Base-by-base conservation (phyloP, 2,797 vertebrate genomes). In the Pantherophis vulpinus region DNA sequence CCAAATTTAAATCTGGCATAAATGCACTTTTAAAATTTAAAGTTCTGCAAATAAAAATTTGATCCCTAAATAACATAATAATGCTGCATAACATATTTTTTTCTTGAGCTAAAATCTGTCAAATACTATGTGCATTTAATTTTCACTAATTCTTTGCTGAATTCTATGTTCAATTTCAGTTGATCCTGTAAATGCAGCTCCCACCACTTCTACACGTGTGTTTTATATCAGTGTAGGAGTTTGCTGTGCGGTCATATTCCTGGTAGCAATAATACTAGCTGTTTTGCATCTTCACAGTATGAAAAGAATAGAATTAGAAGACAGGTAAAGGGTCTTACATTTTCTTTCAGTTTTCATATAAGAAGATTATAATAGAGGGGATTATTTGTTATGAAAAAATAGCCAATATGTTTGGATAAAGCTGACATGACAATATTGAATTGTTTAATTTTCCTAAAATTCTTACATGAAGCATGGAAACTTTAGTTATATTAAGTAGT, bases 211-310 rank as follows among this genome's bases (percentile, higher is more conserved):
- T 91, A 99, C 99, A 4, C 98, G 99, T 59, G 99, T 99, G 94
- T 99, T 99, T 97, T 99, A 99, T 88, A 99, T 99, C 97, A 99
- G 99, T 1, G 99, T 99, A 79, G 99, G 99, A 0, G 99, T 99
- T 93, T 99, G 99, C 98, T 99, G 99, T 96, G 99, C 99, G 9
- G 99, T 99, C 92, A 99, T 99, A 97, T 99, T 99, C 97, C 98
- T 99, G 20, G 99, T 99, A 97, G 99, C 99, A 97, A 99, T 99
- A 96, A 98, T 99, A 96, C 96, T 99, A 91, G 99, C 99, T 88
- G 98, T 99, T 96, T 97, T 99, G 94, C 99, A 99, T 97, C 98
- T 99, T 95, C 99, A 99, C 98, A 99, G 99, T 97, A 99, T 99
- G 98, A 99, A 99, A 92, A 98, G 99, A 97, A 98, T 99, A 95